A percentile compares a stretch with the other conserved stretches of the same genome.
Evolutionary conservation across 2,797 vertebrate genomes (phyloP).

Genomic region (Sciaenops ocellatus): DNA sequence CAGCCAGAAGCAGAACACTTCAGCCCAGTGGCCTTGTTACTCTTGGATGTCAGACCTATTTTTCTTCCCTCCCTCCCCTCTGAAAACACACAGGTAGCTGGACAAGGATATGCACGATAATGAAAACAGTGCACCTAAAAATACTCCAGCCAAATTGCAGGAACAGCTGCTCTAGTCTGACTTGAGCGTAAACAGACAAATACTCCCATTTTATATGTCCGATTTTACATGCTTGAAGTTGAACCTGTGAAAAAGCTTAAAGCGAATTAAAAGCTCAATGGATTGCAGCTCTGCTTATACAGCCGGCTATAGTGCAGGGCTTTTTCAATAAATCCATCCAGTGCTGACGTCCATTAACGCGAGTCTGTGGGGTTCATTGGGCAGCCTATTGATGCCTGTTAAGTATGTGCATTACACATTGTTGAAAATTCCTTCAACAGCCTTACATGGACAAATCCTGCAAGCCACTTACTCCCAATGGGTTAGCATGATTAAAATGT

Average conservation of each 20-base stretch:
- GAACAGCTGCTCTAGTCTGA: conserved; percentile 55
- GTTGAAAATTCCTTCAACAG: conserved; percentile 48
- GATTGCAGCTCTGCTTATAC: conserved; percentile 48
- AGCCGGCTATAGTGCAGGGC: conserved; percentile 34
- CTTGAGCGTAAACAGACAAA: conserved; percentile 55
- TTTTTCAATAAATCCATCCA: conserved; percentile 70
- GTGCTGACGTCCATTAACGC: conserved; percentile 55
- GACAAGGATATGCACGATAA: conserved; percentile 51
- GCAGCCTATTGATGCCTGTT: conserved; percentile 47
- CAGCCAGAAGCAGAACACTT: conserved; percentile 68
- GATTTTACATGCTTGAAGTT: conserved; percentile 47
- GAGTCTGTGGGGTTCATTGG: conserved; percentile 32
- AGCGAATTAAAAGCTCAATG: conserved; percentile 68
- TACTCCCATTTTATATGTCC: conserved; percentile 41
- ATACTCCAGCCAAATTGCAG: conserved; percentile 58
- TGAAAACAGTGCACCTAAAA: conserved; percentile 66
- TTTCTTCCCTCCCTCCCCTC: conserved; percentile 57
- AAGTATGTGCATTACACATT: conserved; percentile 47
- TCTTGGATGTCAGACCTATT: conserved; percentile 71
- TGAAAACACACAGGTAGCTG: conserved; percentile 76
- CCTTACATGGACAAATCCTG: conserved; percentile 63
- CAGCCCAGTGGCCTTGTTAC: conserved; percentile 69
- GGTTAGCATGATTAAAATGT: conserved; percentile 72
- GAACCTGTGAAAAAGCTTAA: conserved; percentile 61
- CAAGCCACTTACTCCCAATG: conserved; percentile 61